Base-by-base conservation (phyloP, 1,140 invertebrate species). In the Asobara japonica region DNA sequence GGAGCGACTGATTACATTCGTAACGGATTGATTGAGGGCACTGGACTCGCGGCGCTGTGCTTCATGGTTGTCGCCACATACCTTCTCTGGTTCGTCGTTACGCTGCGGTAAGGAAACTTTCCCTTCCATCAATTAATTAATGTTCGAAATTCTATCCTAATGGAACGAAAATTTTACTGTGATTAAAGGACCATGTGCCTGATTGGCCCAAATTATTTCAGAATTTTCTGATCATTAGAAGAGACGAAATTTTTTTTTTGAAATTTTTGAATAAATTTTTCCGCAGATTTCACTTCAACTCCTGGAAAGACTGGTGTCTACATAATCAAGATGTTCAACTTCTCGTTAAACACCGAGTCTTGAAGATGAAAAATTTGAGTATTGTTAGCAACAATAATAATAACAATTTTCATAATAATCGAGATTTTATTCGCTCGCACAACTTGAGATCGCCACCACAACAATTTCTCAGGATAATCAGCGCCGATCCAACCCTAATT, bases 21-120 rank as follows among this genome's bases (percentile, higher is more conserved):
- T 5, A 76, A 82, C 51, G 83, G 83, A 51, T 77, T 83, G 41
- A 89, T 89, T 88, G 89, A 90, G 79, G 84, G 87, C 8, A 82
- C 82, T 18, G 89, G 89, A 16, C 82, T 90, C 2, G 80, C 82
- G 41, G 45, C 82, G 20, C 78, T 88, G 3, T 85, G 83, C 56
- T 79, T 78, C 48, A 82, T 86, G 71, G 76, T 88, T 8, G 71
- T 87, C 6, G 71, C 71, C 20, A 83, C 85, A 11, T 88, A 85
- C 69, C 78, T 79, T 33, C 74, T 86, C 5, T 88, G 87, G 86
- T 79, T 87, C 38, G 78, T 82, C 38, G 77, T 88, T 7, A 87
- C 84, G 31, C 56, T 85, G 4, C 84, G 84, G 86, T 88, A 79
- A 71, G n/a, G 22, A 48, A 18, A 36, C 13, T 25, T n/a, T 64